Conservation (phyloP, 2,888 invertebrate genomes). For the Halictus ligatus region DNA sequence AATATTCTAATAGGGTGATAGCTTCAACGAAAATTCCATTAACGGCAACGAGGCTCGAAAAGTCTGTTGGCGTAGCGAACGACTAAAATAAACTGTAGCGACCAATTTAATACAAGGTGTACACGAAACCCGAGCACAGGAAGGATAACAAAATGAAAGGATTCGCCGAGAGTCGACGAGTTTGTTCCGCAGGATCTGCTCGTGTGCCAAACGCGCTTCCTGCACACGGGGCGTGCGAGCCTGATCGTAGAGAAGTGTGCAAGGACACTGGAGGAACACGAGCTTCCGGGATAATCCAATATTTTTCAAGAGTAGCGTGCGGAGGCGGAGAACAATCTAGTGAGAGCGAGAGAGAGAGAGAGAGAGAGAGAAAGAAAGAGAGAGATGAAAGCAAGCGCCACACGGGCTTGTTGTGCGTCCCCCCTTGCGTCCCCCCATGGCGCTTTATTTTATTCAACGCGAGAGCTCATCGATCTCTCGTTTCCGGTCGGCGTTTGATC, state of each 20-base stretch:
- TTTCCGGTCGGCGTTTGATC: slow-evolving; percentile 19
- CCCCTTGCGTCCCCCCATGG: neutral
- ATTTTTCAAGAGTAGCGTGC: slow-evolving; percentile 3
- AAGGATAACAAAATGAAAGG: neutral
- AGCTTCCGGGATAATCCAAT: slow-evolving; percentile 15
- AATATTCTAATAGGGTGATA: too few species aligned
- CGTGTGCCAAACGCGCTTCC: neutral
- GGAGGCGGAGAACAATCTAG: neutral
- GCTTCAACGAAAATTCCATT: neutral
- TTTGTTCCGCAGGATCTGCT: neutral
- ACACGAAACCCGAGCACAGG: neutral
- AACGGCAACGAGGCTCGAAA: neutral
- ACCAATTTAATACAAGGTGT: neutral
- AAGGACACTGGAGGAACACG: neutral
- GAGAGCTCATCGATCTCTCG: slow-evolving; percentile 25
- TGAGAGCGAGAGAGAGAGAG: neutral
- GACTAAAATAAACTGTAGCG: too few species aligned
- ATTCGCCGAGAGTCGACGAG: neutral
- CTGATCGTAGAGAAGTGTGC: neutral
- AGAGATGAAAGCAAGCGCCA: slow-evolving; percentile 6
- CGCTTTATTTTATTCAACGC: neutral
- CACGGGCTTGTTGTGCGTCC: neutral
- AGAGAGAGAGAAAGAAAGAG: neutral
- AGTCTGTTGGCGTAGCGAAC: too few species aligned
- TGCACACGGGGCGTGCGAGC: neutral